Conservation (phyloP, 2,797 vertebrate genomes). For the Rhabdophis nuchalis region DNA sequence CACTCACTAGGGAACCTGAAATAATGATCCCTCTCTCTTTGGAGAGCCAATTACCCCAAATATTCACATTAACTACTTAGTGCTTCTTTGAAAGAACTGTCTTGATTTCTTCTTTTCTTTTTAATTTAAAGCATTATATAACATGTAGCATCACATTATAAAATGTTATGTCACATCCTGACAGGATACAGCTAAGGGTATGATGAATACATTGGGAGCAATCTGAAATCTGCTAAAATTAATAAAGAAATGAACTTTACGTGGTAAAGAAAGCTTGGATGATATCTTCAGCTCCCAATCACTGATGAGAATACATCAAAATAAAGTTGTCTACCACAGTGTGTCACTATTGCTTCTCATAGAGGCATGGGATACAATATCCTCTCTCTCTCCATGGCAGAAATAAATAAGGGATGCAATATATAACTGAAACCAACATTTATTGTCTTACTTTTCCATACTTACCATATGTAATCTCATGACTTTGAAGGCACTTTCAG, state of each 20-base stretch:
- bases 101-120: slow-evolving; percentile 68
- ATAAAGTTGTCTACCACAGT: slow-evolving; percentile 50
- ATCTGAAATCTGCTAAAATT: slow-evolving; percentile 71
- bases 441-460: background rate
- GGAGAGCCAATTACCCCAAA: slow-evolving; percentile 78
- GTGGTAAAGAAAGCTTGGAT: slow-evolving; percentile 64
- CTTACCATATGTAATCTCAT: background rate
- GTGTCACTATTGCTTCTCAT: slow-evolving; percentile 55
- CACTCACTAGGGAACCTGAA: slow-evolving; percentile 74
- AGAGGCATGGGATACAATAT: slow-evolving; percentile 30
- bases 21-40: slow-evolving; percentile 75
- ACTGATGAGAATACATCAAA: slow-evolving; percentile 45
- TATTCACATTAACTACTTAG: slow-evolving; percentile 76
- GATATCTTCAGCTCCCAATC: slow-evolving; percentile 56
- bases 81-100: slow-evolving; percentile 71
- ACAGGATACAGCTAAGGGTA: slow-evolving; percentile 74
- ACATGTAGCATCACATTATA: slow-evolving; percentile 74
- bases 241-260: slow-evolving; percentile 72
- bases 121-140: slow-evolving; percentile 75
- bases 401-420: background rate
- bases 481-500: slow-evolving; percentile 1
- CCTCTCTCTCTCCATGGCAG: slow-evolving; percentile 45
- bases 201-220: slow-evolving; percentile 73
- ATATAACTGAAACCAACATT: background rate
- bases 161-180: slow-evolving; percentile 76